A percentile compares a stretch with the other conserved stretches of the same genome.
Conservation (phyloP, 1,140 invertebrate genomes). For the Anastatus disparis region DNA sequence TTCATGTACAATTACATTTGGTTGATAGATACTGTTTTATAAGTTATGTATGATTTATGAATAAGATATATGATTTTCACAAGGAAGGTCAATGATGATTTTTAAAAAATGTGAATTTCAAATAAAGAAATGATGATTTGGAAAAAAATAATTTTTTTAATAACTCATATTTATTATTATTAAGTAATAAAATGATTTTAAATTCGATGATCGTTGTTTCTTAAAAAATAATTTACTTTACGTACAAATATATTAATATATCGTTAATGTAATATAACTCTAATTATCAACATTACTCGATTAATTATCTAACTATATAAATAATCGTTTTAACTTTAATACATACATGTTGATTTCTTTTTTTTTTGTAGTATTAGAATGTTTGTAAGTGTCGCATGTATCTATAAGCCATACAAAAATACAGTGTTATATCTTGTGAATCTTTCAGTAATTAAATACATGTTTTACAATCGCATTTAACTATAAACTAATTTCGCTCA, state of each 20-base stretch:
- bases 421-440: constrained; percentile 10
- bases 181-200: no score
- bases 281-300: background rate
- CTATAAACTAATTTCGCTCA: background rate
- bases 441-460: background rate
- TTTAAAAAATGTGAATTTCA: no score
- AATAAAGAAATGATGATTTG: no score
- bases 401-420: constrained; percentile 31
- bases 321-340: background rate
- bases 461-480: background rate
- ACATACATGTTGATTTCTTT: background rate
- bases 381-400: background rate
- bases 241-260: constrained; percentile 20
- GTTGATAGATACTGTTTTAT: no score
- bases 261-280: background rate
- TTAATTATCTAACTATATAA: background rate
- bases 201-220: no score
- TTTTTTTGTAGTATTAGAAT: constrained; percentile 15
- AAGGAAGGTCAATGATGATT: no score
- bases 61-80: no score
- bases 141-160: no score
- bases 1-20: no score
- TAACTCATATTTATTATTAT: no score
- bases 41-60: no score
- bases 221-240: background rate